Evolutionary conservation across 1,140 invertebrate genomes (phyloP), one percentile per base, ranked within the genome.

Genomic region (Drosophila prosaltans): DNA sequence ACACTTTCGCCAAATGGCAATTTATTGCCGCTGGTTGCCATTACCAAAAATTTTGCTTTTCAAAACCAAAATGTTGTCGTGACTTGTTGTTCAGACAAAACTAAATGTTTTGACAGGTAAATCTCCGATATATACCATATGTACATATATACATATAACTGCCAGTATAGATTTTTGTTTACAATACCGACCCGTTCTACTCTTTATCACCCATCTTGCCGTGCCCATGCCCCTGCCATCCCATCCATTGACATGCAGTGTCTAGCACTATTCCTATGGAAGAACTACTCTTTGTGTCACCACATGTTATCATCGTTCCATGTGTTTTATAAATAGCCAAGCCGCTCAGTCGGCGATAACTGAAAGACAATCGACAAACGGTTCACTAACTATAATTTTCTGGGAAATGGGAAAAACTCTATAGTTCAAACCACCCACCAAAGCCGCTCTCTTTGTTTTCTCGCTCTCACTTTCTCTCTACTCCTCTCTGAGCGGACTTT

Each of bases 21-120:
- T 36, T 65, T 41, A 41, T 54, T 24, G 21, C 67, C 39, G 26
- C 24, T 54, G 28, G 16, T 67, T 36, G 48, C 59, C 73, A 75
- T 75, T 8, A 26, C 59, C 28, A 8, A 30, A 45, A 72, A 62
- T 63, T 58, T 75, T 72, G 45, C 45, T 2, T 11, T 51, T 51
- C 4, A 24, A 51, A 51, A 26, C 21, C 21, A 26, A 43, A 43
- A 43, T 16, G 41, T 4, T 43, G 41, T 43, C n/a, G 45, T 9
- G 10, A 26, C 10, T 43, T 43, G 9, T 62, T 8, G 26, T 32
- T 40, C 4, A 41, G 45, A 48, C 16, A 48, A 21, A 48, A 24
- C 45, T 21, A 16, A 40, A 51, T 26, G 3, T 24, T 3, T 26
- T 26, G 45, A 51, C 45, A 51, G 45, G 2, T 51, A 26, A 51